Evolutionary conservation across 2,797 vertebrate species (phyloP), one percentile per base, ranked within the genome.

Genomic region (Ispidina picta): DNA sequence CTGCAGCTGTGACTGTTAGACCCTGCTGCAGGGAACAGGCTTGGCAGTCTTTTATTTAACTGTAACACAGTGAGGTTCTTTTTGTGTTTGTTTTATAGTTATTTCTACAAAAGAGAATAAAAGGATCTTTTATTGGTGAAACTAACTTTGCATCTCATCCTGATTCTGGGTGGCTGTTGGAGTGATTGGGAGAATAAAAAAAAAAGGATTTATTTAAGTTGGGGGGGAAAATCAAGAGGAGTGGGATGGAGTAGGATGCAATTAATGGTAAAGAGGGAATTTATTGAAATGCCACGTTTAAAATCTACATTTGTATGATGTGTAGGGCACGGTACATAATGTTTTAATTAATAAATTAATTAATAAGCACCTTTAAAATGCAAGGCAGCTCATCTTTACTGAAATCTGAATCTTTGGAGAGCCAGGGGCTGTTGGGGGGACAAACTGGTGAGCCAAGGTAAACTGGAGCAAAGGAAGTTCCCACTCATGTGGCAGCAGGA

Each of bases 401-500:
- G 25, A 85, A 80, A 33, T 29, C 12, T 20, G 35, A 39, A 4
- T 41, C 74, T 85, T 88, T 37, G 8, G 56, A 43, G 22, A 58
- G 41, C 1, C 37, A 77, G 52, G 41, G 23, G 17, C 8, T 68
- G 43, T 52, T 73, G 16, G 12, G 31, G 33, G 31, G 16, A 70
- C 29, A 77, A 88, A 88, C 83, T 29, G 7, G 16, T 48, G 15
- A 66, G 21, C 55, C 14, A 39, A 15, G 37, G 6, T 15, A 39
- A 39, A 8, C 59, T 54, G 51, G 23, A 80, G 35, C 43, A 63
- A 39, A 12, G 15, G 44, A 52, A 63, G 6, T 8, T 54, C 55
- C 12, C 2, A 4, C 5, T 7, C 9, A 2, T 4, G 4, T 52
- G 28, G 26, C 26, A 43, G 23, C 2, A 1, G 16, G 29, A n/a